These are phyloP conservation scores for Pecten maximus DNA, from an alignment of 2,888 invertebrate species.

Conservation along the genomic window DNA sequence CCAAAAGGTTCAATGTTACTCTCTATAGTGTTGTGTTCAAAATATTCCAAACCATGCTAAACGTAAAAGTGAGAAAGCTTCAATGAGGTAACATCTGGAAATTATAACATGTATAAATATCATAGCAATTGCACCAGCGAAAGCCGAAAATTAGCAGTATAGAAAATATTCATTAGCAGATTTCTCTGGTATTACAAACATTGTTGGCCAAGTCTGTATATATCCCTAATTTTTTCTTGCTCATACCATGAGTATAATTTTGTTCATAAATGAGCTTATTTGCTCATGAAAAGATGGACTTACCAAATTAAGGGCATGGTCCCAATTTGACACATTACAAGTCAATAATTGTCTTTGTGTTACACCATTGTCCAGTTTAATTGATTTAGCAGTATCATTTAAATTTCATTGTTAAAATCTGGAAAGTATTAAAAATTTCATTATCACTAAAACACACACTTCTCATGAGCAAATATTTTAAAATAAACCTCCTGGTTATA, in stretches of 20 bases:
- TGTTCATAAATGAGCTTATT: slow-evolving; percentile 6
- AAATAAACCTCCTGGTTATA: neutral
- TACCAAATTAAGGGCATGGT: slow-evolving; percentile 8
- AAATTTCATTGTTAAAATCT: neutral
- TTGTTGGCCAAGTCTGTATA: slow-evolving; percentile 1
- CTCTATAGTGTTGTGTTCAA: slow-evolving; percentile 22
- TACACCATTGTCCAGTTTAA: neutral
- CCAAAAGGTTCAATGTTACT: slow-evolving; percentile 27
- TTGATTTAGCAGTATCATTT: slow-evolving; percentile 7
- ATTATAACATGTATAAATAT: slow-evolving; percentile 18
- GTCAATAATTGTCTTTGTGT: neutral
- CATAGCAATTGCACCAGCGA: slow-evolving; percentile 28
- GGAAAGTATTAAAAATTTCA: neutral
- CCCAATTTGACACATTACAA: slow-evolving; percentile 7
- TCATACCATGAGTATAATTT: neutral
- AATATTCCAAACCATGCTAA: slow-evolving; percentile 36
- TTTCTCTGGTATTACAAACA: neutral
- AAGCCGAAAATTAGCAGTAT: slow-evolving; percentile 35
- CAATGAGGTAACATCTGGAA: slow-evolving; percentile 33
- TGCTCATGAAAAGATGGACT: slow-evolving; percentile 35
- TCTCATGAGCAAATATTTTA: neutral
- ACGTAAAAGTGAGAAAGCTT: slow-evolving; percentile 30
- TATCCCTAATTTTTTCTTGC: neutral
- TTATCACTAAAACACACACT: neutral
- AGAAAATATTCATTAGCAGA: slow-evolving; percentile 32